Conservation (phyloP, 2,113 vertebrate species). For the Rostratula benghalensis region DNA sequence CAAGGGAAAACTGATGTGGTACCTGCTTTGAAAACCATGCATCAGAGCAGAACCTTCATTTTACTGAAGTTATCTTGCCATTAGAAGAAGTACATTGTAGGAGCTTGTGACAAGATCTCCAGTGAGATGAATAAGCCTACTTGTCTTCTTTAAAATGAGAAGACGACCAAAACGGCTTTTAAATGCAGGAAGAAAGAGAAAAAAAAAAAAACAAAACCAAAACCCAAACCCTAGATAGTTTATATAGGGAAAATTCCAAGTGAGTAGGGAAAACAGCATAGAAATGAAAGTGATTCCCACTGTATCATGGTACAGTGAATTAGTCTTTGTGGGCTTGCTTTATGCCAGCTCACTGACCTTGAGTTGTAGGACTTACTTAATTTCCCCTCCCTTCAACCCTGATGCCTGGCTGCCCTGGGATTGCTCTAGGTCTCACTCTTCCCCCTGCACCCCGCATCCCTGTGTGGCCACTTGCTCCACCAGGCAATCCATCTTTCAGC, state of each 20-base stretch:
- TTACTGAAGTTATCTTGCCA: background rate
- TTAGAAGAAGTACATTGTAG: background rate
- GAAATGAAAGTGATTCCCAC: background rate
- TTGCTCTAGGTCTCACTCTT: background rate
- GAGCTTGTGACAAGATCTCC: background rate
- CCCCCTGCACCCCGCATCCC: rapidly evolving
- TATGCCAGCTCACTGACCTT: background rate
- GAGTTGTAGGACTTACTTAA: background rate
- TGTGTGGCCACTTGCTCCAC: rapidly evolving
- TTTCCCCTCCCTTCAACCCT: background rate
- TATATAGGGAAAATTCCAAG: background rate
- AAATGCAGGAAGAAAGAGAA: background rate
- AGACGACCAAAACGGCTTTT: background rate
- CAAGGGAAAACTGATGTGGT: background rate
- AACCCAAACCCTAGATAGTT: background rate
- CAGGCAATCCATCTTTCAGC: rapidly evolving
- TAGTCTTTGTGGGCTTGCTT: background rate
- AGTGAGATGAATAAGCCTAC: background rate
- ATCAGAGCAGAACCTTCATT: background rate
- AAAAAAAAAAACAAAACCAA: background rate
- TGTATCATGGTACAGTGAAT: background rate
- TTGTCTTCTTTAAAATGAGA: background rate
- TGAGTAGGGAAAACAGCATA: background rate
- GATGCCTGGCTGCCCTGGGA: background rate
- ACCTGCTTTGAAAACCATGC: background rate